These are phyloP conservation scores for Pachypanchax playfairii DNA, from an alignment of 2,113 vertebrate species.

Conservation along the genomic window DNA sequence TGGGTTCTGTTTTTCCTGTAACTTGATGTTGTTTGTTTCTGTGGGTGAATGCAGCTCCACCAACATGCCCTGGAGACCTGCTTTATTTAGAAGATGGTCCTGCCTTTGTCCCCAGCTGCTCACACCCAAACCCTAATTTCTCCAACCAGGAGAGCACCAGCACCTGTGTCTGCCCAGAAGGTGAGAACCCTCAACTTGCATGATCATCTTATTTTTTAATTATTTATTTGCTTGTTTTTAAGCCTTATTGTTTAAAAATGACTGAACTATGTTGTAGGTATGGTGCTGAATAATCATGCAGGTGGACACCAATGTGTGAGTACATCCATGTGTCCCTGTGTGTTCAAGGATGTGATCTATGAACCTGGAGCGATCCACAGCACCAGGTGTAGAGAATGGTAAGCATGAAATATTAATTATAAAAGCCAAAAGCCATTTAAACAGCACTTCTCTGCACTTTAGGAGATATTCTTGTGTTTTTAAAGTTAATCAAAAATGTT, in stretches of 20 bases:
- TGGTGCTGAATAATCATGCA: conserved; percentile 63
- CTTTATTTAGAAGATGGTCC: conserved; percentile 50
- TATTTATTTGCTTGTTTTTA: not conserved
- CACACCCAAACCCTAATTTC: conserved; percentile 43
- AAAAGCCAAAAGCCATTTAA: too few relatives aligned
- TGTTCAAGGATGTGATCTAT: conserved; percentile 51
- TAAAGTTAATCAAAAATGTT: too few relatives aligned
- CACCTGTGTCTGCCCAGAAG: conserved; percentile 68
- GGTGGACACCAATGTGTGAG: conserved; percentile 45
- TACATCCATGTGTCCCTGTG: conserved; percentile 63
- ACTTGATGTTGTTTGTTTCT: not conserved
- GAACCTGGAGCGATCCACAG: conserved; percentile 22
- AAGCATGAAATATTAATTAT: too few relatives aligned
- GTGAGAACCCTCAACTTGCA: conserved; percentile 42
- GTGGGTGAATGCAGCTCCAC: conserved; percentile 44
- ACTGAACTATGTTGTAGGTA: conserved; percentile 39
- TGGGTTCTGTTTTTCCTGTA: not conserved
- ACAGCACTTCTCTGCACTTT: too few relatives aligned
- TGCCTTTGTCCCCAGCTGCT: conserved; percentile 70
- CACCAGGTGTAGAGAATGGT: conserved; percentile 77
- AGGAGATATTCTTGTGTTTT: too few relatives aligned
- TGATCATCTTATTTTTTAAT: too few relatives aligned
- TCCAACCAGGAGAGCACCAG: conserved; percentile 21
- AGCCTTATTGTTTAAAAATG: not conserved
- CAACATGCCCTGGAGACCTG: conserved; percentile 63